phyloP scores from a whole-genome alignment of 1,140 invertebrate species.

The Hypothenemus hampei region DNA sequence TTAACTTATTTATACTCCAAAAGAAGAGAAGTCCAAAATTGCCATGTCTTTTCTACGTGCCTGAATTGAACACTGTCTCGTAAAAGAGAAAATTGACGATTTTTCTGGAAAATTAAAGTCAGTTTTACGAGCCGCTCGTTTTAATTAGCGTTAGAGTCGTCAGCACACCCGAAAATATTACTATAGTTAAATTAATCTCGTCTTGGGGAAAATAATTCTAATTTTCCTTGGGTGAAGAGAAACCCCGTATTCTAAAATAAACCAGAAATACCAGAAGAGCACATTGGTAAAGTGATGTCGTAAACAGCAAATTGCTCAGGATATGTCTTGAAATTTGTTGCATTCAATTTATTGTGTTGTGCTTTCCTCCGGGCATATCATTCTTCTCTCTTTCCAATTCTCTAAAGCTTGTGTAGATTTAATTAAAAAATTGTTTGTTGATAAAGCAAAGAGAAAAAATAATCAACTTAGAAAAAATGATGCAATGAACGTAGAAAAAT shows the following conservation, averaged over 20 bases:
- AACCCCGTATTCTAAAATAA: conserved; percentile 13
- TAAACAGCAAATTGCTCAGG: conserved; percentile 38
- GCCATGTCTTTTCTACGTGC: conserved; percentile 17
- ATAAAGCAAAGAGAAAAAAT: no score
- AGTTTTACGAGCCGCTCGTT: background rate
- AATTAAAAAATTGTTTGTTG: no score
- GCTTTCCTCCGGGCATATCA: conserved; percentile 12
- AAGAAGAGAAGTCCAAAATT: conserved; percentile 10
- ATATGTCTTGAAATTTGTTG: conserved; percentile 31
- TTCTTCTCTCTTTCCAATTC: no score
- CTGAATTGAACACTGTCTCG: conserved; percentile 27
- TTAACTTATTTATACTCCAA: conserved; percentile 21
- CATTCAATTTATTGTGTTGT: conserved; percentile 23
- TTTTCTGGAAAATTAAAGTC: conserved; percentile 10
- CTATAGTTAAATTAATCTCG: background rate
- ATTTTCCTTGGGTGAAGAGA: conserved; percentile 2
- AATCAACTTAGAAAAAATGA: no score
- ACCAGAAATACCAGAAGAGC: conserved; percentile 15
- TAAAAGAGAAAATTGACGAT: conserved; percentile 22
- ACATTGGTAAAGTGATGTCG: conserved; percentile 32
- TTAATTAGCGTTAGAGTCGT: background rate
- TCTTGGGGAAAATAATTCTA: conserved; percentile 3
- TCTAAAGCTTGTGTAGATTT: no score
- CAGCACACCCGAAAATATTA: background rate
- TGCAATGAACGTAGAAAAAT: no score